Conservation (phyloP, 2,797 vertebrate genomes). For the Neosilurus hyrtlii region DNA sequence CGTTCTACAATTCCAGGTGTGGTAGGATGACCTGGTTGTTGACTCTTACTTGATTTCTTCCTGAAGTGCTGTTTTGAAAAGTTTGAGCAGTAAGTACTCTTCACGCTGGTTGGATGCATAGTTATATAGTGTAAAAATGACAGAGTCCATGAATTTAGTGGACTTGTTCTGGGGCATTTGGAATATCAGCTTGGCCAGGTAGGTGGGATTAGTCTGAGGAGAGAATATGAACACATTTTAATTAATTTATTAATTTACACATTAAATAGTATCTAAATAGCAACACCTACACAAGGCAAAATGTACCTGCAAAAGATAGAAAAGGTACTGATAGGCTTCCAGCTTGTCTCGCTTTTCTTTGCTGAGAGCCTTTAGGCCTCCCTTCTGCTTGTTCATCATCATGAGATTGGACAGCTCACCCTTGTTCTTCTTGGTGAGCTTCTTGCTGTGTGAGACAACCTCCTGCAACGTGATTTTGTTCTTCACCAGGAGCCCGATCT, state of each 20-base stretch:
- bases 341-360: slow-evolving; percentile 94
- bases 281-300: not conserved
- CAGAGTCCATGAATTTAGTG: slow-evolving; percentile 98
- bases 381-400: slow-evolving; percentile 95
- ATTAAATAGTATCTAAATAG: not conserved
- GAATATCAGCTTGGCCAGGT: slow-evolving; percentile 97
- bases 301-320: slow-evolving; percentile 89
- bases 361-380: slow-evolving; percentile 94
- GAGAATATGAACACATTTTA: slow-evolving; percentile 2
- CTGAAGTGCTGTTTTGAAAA: slow-evolving; percentile 94
- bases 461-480: slow-evolving; percentile 98
- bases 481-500: slow-evolving; percentile 95
- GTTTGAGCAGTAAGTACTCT: slow-evolving; percentile 91
- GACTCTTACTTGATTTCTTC: slow-evolving; percentile 93
- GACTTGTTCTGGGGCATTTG: slow-evolving; percentile 99
- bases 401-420: slow-evolving; percentile 94
- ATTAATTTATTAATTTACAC: no score
- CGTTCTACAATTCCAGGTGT: not conserved
- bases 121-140: slow-evolving; percentile 97
- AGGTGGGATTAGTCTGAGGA: slow-evolving; percentile 90
- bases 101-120: slow-evolving; percentile 97
- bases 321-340: slow-evolving; percentile 94
- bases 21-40: not conserved
- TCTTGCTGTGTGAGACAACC: slow-evolving; percentile 98
- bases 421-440: slow-evolving; percentile 97